These are phyloP conservation scores for Saturnia japonica DNA, from an alignment of 2,888 invertebrate species.

Conservation along the genomic window DNA sequence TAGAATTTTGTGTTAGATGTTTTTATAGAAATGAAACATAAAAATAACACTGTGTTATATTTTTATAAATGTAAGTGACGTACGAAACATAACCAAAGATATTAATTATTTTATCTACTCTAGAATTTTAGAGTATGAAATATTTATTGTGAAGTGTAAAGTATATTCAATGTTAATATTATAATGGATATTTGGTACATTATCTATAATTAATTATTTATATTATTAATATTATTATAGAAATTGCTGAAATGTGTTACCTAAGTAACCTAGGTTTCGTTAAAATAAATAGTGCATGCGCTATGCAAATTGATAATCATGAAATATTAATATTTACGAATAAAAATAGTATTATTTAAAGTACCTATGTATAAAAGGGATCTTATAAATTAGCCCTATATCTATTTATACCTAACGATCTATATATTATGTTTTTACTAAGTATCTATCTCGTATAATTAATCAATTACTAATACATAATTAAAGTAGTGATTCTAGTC, in stretches of 20 bases:
- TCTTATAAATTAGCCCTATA: neutral
- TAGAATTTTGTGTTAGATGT: neutral
- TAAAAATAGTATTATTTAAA: neutral
- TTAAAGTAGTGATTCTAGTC: conserved; percentile 39
- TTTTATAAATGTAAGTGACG: neutral
- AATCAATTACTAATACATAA: conserved; percentile 3
- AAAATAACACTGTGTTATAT: neutral
- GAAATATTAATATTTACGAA: neutral
- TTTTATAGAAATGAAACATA: neutral
- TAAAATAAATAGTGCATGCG: neutral
- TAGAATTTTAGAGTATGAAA: neutral
- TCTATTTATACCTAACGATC: neutral
- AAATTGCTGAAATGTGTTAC: neutral
- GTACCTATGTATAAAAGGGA: neutral
- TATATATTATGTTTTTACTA: neutral
- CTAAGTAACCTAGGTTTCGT: neutral
- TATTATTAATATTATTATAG: neutral
- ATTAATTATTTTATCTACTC: neutral
- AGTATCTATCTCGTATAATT: neutral
- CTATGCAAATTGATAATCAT: neutral
- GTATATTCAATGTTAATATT: neutral
- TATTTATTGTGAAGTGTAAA: neutral
- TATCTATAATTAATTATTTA: no score
- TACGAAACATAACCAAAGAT: neutral
- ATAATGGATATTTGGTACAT: no score